Evolutionary conservation across 2,113 vertebrate genomes (phyloP).

Genomic region (Xenotilapia flavipinnis): DNA sequence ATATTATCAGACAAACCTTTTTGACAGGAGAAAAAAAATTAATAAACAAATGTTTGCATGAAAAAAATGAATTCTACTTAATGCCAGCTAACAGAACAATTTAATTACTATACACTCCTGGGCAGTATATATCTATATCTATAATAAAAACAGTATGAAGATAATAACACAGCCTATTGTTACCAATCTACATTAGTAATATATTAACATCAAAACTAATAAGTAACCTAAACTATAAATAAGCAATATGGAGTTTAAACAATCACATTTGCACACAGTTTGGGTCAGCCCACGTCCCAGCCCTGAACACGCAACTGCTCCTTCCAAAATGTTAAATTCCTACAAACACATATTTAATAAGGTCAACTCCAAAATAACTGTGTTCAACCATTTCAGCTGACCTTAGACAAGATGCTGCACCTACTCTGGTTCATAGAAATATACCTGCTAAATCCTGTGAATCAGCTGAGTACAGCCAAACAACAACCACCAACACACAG

Average conservation of each 20-base stretch:
- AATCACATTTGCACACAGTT: background rate
- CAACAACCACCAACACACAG: background rate
- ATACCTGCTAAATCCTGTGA: background rate
- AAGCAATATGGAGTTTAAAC: background rate
- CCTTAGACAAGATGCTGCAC: background rate
- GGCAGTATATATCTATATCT: background rate
- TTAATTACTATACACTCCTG: background rate
- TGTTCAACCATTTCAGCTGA: background rate
- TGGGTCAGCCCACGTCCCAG: rapidly evolving
- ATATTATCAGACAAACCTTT: background rate
- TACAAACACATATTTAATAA: background rate
- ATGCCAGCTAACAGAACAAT: background rate
- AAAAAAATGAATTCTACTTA: background rate
- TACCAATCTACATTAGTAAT: background rate
- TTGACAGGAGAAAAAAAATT: rapidly evolving
- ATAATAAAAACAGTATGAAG: background rate
- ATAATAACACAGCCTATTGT: background rate
- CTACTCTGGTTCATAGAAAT: background rate
- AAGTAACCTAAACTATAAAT: background rate
- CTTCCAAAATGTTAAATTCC: background rate
- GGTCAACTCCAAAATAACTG: background rate
- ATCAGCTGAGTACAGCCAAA: background rate
- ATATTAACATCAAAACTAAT: background rate
- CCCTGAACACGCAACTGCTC: background rate
- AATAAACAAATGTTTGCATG: background rate